Percentiles rank a stretch among this genome's conserved stretches.
phyloP scores from a whole-genome alignment of 2,113 vertebrate genomes.

The Okapia johnstoni region DNA sequence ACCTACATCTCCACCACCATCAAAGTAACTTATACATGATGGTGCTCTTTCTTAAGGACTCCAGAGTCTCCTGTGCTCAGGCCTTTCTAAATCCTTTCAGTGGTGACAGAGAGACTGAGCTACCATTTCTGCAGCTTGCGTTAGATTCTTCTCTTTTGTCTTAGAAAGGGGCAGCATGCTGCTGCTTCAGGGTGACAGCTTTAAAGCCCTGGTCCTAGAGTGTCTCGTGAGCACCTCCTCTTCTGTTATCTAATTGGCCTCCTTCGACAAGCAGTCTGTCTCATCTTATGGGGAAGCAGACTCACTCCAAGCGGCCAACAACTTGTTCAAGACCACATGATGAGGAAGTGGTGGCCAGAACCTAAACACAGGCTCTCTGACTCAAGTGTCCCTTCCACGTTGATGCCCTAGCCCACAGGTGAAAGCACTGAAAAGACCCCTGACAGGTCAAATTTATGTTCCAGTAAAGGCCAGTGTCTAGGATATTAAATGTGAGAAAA shows the following conservation, averaged over 20 bases:
- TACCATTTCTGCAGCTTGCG: not conserved
- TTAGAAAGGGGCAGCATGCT: not conserved
- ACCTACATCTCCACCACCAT: not conserved
- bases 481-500: not conserved
- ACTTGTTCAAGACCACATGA: not conserved
- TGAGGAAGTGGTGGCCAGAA: not conserved
- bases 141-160: not conserved
- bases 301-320: not conserved
- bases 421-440: not conserved
- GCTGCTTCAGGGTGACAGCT: not conserved
- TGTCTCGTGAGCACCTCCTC: accelerated
- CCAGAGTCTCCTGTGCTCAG: not conserved
- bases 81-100: conserved; percentile 15
- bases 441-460: not conserved
- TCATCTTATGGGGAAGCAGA: not conserved
- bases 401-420: accelerated
- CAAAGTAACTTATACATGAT: conserved; percentile 28
- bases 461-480: not conserved
- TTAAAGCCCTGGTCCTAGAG: not conserved
- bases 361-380: not conserved
- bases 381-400: accelerated
- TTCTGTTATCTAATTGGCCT: accelerated
- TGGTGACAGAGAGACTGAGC: not conserved
- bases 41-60: conserved; percentile 32
- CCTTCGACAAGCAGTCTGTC: too few relatives aligned